phyloP scores from a whole-genome alignment of 2,113 vertebrate species.

The Cynopterus brachyotis region DNA sequence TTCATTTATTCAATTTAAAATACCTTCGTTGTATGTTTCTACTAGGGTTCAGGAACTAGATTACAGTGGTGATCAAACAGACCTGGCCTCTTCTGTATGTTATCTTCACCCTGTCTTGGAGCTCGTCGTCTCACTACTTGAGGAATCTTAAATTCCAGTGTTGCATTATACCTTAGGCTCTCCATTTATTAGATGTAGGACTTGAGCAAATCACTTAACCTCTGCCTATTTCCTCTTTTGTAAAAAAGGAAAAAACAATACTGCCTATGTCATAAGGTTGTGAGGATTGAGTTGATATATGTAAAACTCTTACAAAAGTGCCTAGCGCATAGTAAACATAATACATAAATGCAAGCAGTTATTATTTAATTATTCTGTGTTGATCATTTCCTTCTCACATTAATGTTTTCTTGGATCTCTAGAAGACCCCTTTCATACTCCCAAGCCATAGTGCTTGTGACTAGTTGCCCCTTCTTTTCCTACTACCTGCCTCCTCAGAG shows the following conservation, averaged over 20 bases:
- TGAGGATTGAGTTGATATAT: not conserved
- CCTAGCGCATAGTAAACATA: not conserved
- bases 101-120: not conserved
- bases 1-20: conserved; percentile 30
- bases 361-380: not conserved
- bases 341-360: not conserved
- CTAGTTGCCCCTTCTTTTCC: not conserved
- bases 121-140: not conserved
- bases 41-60: not conserved
- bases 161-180: not conserved
- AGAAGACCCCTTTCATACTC: not conserved
- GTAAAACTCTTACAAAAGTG: not conserved
- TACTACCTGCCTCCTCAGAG: not conserved
- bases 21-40: not conserved
- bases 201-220: not conserved
- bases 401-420: not conserved
- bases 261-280: not conserved
- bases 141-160: not conserved
- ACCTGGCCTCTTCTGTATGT: not conserved
- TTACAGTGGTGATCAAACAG: not conserved
- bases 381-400: not conserved
- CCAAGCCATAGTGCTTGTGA: not conserved
- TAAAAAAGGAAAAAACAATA: conserved; percentile 10
- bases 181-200: not conserved
- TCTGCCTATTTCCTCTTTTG: conserved; percentile 7